A percentile compares a stretch with the other conserved stretches of the same genome.
These are phyloP conservation scores for Acrossocheilus wenchowensis DNA, from an alignment of 2,797 vertebrate species.

Conservation along the genomic window DNA sequence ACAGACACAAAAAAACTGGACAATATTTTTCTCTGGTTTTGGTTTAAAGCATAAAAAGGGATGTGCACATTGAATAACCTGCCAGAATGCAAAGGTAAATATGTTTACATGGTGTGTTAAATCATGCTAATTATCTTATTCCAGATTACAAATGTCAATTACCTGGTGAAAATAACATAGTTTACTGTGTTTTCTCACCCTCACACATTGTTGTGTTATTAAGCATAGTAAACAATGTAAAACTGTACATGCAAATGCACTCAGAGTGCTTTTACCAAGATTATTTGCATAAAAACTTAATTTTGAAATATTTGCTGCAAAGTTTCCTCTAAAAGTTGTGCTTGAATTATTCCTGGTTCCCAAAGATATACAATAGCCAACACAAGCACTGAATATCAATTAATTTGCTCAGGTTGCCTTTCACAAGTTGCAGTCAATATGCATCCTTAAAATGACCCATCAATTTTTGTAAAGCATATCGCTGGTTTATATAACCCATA, in stretches of 20 bases:
- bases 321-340: neutral
- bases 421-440: constrained; percentile 10
- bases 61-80: neutral
- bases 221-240: neutral
- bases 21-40: neutral
- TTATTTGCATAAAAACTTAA: neutral
- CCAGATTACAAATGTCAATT: neutral
- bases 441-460: constrained; percentile 3
- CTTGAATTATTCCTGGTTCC: neutral
- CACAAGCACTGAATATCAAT: neutral
- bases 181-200: neutral
- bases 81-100: neutral
- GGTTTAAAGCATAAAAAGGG: neutral
- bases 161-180: neutral
- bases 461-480: neutral
- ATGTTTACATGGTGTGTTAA: neutral
- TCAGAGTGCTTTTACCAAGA: neutral
- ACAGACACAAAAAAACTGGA: neutral
- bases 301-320: constrained; percentile 4
- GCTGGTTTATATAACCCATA: constrained; percentile 12
- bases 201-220: neutral
- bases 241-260: neutral
- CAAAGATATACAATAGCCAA: neutral
- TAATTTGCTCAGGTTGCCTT: constrained; percentile 2
- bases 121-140: neutral